A percentile compares a stretch with the other conserved stretches of the same genome.
phyloP scores from a whole-genome alignment of 1,140 invertebrate genomes.

The Drosophila repletoides region DNA sequence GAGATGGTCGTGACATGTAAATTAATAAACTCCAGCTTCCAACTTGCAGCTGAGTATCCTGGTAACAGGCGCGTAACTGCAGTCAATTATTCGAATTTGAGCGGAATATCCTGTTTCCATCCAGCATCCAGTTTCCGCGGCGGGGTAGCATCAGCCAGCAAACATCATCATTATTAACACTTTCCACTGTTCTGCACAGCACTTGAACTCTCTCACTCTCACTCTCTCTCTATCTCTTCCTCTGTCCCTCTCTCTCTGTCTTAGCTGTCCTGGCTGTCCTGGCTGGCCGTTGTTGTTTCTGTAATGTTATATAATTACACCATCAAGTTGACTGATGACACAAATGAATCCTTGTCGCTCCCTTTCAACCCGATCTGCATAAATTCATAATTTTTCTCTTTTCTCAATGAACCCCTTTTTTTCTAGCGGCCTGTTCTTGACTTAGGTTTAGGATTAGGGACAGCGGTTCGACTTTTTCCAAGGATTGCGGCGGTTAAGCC shows the following conservation, averaged over 20 bases:
- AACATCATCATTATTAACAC: slow-evolving; percentile 73
- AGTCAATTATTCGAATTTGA: slow-evolving; percentile 69
- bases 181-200: slow-evolving; percentile 50
- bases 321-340: slow-evolving; percentile 83
- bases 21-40: slow-evolving; percentile 70
- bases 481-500: too few relatives aligned
- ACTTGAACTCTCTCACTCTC: too few relatives aligned
- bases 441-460: slow-evolving; percentile 6
- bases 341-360: slow-evolving; percentile 82
- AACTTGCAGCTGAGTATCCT: slow-evolving; percentile 9
- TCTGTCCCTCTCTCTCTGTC: too few relatives aligned
- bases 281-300: slow-evolving; percentile 34
- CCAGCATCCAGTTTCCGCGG: slow-evolving; percentile 59
- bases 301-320: slow-evolving; percentile 81
- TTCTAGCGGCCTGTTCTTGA: background rate
- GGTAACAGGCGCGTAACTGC: slow-evolving; percentile 57
- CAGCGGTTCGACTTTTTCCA: slow-evolving; percentile 11
- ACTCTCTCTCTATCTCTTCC: too few relatives aligned
- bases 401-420: slow-evolving; percentile 10
- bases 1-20: slow-evolving; percentile 63
- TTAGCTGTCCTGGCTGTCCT: slow-evolving; percentile 19
- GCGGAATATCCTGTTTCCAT: slow-evolving; percentile 59
- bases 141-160: slow-evolving; percentile 5
- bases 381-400: slow-evolving; percentile 75
- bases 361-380: slow-evolving; percentile 69